Conservation (phyloP, 1,140 invertebrate genomes). For the Trialeurodes vaporariorum region DNA sequence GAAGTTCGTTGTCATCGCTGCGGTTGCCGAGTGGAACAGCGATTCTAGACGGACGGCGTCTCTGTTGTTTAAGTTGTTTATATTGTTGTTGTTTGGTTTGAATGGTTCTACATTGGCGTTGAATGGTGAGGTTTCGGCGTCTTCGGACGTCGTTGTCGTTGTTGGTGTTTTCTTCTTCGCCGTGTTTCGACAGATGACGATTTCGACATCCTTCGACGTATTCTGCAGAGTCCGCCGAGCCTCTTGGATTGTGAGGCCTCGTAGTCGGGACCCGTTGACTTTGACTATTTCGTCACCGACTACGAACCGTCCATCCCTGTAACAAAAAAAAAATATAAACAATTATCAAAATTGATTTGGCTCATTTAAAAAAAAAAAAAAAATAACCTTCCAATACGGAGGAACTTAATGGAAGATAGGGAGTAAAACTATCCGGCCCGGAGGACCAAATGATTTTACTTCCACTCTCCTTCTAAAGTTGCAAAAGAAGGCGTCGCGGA, state of each 20-base stretch:
- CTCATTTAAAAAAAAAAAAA: no score
- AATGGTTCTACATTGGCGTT: no score
- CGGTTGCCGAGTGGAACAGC: neutral
- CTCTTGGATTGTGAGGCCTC: slow-evolving; percentile 46
- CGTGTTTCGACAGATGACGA: slow-evolving; percentile 38
- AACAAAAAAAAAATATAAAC: slow-evolving; percentile 24
- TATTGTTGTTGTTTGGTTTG: neutral
- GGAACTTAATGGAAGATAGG: no score
- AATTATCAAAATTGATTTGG: slow-evolving; percentile 22
- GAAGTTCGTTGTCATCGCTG: no score
- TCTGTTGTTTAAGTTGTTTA: neutral
- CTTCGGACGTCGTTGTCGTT: no score
- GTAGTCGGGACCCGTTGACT: slow-evolving; percentile 48
- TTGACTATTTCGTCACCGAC: slow-evolving; percentile 55
- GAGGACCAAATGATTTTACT: no score
- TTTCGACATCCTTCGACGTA: slow-evolving; percentile 40
- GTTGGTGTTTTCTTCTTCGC: neutral
- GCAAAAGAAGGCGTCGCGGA: no score
- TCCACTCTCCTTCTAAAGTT: no score
- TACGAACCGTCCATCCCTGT: slow-evolving; percentile 43
- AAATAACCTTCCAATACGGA: no score
- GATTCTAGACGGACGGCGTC: neutral
- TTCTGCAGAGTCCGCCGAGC: slow-evolving; percentile 44
- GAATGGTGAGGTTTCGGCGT: neutral
- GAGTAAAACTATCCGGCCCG: no score